Evolutionary conservation across 2,888 invertebrate species (phyloP).

Genomic region (Hirtodrosophila confusa): DNA sequence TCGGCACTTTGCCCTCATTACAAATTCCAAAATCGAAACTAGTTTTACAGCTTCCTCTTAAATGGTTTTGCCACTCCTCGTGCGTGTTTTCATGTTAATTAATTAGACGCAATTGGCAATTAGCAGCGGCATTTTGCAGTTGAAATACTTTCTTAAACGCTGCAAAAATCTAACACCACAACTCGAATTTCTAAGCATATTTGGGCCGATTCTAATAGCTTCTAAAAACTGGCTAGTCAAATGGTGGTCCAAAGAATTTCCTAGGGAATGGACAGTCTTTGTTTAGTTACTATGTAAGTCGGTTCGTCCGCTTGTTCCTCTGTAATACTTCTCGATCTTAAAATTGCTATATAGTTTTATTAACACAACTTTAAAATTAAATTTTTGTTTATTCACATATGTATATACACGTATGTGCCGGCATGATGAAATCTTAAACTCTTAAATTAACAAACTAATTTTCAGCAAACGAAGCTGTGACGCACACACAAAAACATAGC

Average conservation of each 20-base stretch:
- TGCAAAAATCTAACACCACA: constrained; percentile 32
- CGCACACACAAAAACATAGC: constrained; percentile 2
- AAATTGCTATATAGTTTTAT: too few relatives aligned
- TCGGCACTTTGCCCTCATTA: constrained; percentile 31
- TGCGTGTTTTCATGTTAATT: constrained; percentile 59
- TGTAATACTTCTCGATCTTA: too few relatives aligned
- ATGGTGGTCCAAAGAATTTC: too few relatives aligned
- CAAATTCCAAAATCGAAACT: constrained; percentile 36
- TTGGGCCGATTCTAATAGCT: neutral
- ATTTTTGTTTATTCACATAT: too few relatives aligned
- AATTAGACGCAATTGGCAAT: constrained; percentile 72
- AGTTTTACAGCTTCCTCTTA: constrained; percentile 38
- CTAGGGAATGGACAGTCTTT: too few relatives aligned
- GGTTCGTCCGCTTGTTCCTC: too few relatives aligned
- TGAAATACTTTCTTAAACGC: constrained; percentile 15
- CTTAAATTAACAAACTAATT: constrained; percentile 70
- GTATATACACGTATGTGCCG: too few relatives aligned
- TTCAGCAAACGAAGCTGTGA: constrained; percentile 23
- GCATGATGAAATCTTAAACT: constrained; percentile 37
- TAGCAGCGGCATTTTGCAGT: constrained; percentile 42
- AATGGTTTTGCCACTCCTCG: constrained; percentile 35
- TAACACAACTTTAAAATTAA: too few relatives aligned
- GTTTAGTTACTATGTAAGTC: too few relatives aligned
- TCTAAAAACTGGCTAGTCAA: too few relatives aligned
- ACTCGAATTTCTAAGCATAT: constrained; percentile 13